A percentile compares a stretch with the other conserved stretches of the same genome.
Conservation (phyloP, 2,797 vertebrate species). For the Halcyon chelicuti region DNA sequence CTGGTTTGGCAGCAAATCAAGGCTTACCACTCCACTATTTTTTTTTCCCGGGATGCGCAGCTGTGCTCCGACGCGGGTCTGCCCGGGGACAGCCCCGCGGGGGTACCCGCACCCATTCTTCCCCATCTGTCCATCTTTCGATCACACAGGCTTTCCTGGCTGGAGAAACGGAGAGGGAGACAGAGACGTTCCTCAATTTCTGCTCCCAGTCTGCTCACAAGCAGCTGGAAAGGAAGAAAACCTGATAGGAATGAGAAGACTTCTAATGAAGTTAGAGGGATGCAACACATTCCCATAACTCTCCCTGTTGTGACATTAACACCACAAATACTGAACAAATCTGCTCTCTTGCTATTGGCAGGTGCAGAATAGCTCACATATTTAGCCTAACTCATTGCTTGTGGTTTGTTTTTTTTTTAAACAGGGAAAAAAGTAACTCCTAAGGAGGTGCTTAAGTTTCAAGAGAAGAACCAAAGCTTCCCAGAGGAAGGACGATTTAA, state of each 20-base stretch:
- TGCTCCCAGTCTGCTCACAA: neutral
- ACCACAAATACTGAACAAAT: neutral
- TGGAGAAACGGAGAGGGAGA: fast-evolving
- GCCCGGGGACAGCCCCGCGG: fast-evolving
- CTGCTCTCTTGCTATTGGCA: neutral
- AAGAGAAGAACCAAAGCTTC: neutral
- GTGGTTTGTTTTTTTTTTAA: neutral
- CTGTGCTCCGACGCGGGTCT: fast-evolving
- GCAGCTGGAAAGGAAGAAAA: neutral
- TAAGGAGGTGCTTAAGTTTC: neutral
- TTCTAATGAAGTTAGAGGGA: neutral
- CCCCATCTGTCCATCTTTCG: fast-evolving
- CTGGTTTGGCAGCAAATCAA: neutral
- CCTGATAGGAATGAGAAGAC: fast-evolving
- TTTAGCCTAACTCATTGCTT: neutral
- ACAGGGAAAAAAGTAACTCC: neutral
- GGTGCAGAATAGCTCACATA: neutral
- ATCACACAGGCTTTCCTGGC: neutral
- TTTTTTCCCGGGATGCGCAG: fast-evolving
- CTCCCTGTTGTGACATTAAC: neutral
- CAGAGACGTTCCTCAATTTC: neutral
- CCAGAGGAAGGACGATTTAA: neutral
- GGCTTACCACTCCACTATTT: fast-evolving
- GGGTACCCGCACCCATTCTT: fast-evolving
- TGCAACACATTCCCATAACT: neutral